phyloP scores from a whole-genome alignment of 2,797 vertebrate genomes.

The Alauda arvensis region DNA sequence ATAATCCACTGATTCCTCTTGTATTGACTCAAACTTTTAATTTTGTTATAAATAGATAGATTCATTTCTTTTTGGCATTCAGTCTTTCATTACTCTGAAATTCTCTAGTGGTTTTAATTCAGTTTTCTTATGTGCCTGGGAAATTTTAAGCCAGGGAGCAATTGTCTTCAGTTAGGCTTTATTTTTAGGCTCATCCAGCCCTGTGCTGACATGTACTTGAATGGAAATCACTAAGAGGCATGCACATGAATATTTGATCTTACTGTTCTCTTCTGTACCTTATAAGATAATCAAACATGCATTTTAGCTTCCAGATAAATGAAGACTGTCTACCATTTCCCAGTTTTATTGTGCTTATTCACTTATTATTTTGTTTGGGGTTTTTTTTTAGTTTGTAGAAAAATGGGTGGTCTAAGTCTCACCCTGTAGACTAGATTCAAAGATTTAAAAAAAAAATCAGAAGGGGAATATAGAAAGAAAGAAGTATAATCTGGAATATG shows the following conservation, averaged over 20 bases:
- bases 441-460: neutral
- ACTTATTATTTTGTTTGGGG: neutral
- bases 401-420: neutral
- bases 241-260: neutral
- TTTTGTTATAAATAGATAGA: neutral
- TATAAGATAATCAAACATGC: neutral
- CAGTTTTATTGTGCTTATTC: neutral
- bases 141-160: neutral
- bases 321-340: neutral
- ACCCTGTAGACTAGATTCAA: neutral
- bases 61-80: neutral
- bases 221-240: neutral
- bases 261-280: neutral
- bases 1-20: conserved; percentile 5
- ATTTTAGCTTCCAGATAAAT: neutral
- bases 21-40: neutral
- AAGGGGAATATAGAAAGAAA: neutral
- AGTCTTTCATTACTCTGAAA: neutral
- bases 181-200: neutral
- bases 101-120: conserved; percentile 10
- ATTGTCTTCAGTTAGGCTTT: neutral
- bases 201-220: neutral
- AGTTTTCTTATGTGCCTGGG: neutral
- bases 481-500: neutral
- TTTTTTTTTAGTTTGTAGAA: neutral